A percentile compares a stretch with the other conserved stretches of the same genome.
These are phyloP conservation scores for Dasysyrphus albostriatus DNA, from an alignment of 2,888 invertebrate genomes.

Conservation along the genomic window DNA sequence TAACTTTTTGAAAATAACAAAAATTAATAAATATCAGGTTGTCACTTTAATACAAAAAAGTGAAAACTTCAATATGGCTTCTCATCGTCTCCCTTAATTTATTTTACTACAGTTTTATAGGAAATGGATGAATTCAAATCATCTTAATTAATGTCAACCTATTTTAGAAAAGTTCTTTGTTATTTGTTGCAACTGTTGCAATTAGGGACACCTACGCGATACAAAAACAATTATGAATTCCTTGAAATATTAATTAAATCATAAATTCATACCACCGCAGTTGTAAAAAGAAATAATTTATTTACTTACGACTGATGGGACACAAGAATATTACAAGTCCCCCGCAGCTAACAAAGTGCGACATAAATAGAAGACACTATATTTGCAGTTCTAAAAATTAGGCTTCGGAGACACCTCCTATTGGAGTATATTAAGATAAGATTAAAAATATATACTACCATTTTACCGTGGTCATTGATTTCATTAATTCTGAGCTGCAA, in stretches of 20 bases:
- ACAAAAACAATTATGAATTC: conserved; percentile 46
- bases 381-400: background rate
- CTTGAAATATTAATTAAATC: conserved; percentile 68
- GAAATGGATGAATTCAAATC: background rate
- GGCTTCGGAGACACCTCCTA: background rate
- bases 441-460: no score
- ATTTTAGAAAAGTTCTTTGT: background rate
- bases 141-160: background rate
- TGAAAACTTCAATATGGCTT: no score
- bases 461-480: no score
- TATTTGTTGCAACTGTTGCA: background rate
- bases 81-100: no score
- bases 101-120: no score
- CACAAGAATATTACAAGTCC: conserved; percentile 3
- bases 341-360: conserved; percentile 20
- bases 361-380: background rate
- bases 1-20: no score
- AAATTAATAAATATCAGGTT: no score
- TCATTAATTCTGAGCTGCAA: no score
- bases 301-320: conserved; percentile 11
- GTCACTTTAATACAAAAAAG: no score
- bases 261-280: conserved; percentile 51
- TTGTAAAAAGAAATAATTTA: conserved; percentile 18
- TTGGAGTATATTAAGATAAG: background rate
- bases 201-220: conserved; percentile 26